A percentile compares a stretch with the other conserved stretches of the same genome.
Evolutionary conservation across 2,888 invertebrate genomes (phyloP).

Genomic region (Tortricodes alternella): DNA sequence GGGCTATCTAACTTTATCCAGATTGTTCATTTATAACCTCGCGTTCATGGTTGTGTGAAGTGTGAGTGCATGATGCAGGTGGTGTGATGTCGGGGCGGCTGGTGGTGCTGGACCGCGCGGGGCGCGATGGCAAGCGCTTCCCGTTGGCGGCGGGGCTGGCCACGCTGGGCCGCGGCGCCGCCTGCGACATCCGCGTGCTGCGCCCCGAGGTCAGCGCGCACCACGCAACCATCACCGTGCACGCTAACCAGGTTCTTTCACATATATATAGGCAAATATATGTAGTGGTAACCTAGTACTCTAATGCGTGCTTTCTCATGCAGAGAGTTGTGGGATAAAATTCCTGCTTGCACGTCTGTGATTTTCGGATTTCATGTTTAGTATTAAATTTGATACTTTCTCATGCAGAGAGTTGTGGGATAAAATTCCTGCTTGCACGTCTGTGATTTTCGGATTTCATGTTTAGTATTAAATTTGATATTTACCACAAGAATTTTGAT

Average conservation of each 20-base stretch:
- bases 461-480: no score
- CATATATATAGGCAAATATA: no score
- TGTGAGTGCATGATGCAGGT: neutral
- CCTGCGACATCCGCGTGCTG: conserved; percentile 67
- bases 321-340: no score
- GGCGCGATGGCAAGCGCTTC: conserved; percentile 62
- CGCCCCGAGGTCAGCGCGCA: conserved; percentile 58
- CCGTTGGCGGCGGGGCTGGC: conserved; percentile 58
- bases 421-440: no score
- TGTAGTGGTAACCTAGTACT: no score
- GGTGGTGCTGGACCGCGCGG: conserved; percentile 66
- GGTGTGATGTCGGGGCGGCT: conserved; percentile 62
- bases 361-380: no score
- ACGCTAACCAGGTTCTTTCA: conserved; percentile 63
- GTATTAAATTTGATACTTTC: no score
- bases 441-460: no score
- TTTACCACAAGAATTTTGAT: no score
- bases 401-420: no score
- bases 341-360: no score
- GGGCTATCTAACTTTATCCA: neutral
- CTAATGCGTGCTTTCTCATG: no score
- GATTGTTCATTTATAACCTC: neutral
- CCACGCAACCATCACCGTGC: conserved; percentile 70
- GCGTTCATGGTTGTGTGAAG: neutral
- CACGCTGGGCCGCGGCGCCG: conserved; percentile 63